phyloP scores from a whole-genome alignment of 2,797 vertebrate species.

The Morelia viridis region DNA sequence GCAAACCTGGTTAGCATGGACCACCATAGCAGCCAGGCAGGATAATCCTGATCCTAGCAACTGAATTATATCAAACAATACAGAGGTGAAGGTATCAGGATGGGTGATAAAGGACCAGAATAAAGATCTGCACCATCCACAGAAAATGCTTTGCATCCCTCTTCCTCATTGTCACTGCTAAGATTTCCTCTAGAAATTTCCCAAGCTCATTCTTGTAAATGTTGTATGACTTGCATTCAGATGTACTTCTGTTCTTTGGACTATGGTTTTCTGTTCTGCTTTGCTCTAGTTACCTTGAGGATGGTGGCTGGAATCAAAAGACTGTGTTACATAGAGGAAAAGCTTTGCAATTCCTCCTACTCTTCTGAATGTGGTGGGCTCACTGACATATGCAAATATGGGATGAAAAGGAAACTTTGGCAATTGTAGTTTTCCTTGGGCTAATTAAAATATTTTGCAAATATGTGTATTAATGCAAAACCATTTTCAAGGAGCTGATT shows the following conservation, averaged over 20 bases:
- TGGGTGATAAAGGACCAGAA: background rate
- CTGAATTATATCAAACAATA: background rate
- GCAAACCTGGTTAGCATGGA: background rate
- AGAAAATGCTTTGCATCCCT: fast-evolving
- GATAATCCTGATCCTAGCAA: background rate
- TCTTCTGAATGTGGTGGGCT: constrained; percentile 27
- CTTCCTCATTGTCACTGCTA: background rate
- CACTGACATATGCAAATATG: constrained; percentile 45
- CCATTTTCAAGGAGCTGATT: constrained; percentile 52
- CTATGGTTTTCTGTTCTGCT: background rate
- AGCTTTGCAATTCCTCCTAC: background rate
- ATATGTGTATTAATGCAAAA: constrained; percentile 61
- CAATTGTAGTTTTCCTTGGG: background rate
- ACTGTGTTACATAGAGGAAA: background rate
- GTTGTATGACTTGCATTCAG: constrained; percentile 5
- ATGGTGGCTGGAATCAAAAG: background rate
- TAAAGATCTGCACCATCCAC: background rate
- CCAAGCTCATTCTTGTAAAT: constrained; percentile 14
- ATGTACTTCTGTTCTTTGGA: background rate
- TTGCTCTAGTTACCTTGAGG: background rate
- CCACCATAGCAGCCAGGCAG: background rate
- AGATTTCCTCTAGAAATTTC: constrained; percentile 11
- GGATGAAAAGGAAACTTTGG: constrained; percentile 56
- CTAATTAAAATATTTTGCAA: constrained; percentile 63
- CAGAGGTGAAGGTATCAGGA: background rate